phyloP scores from a whole-genome alignment of 2,113 vertebrate species.

The Neoarius graeffei region DNA sequence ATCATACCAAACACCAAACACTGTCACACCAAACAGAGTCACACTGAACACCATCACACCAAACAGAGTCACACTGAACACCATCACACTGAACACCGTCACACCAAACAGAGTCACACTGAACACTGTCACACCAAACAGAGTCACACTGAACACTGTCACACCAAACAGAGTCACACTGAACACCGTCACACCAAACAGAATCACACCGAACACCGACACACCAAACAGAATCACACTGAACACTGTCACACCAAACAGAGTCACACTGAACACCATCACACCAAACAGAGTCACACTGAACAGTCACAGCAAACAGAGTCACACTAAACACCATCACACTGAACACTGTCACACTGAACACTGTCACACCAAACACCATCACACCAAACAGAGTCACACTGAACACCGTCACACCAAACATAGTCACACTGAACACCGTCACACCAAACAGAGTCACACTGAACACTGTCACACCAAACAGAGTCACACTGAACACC shows the following conservation, averaged over 20 bases:
- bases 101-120: too few relatives aligned
- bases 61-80: constrained; percentile 31
- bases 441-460: background rate
- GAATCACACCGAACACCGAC: constrained; percentile 47
- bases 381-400: background rate
- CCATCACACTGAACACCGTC: too few relatives aligned
- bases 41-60: too few relatives aligned
- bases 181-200: too few relatives aligned
- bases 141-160: constrained; percentile 29
- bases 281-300: background rate
- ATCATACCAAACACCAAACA: too few relatives aligned
- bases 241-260: too few relatives aligned
- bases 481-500: constrained; percentile 49
- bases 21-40: too few relatives aligned
- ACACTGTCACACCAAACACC: background rate
- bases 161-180: too few relatives aligned
- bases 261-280: background rate
- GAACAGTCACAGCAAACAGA: constrained; percentile 47
- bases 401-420: constrained; percentile 46
- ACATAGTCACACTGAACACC: too few relatives aligned
- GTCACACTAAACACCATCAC: too few relatives aligned
- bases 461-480: constrained; percentile 15
- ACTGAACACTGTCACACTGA: constrained; percentile 12
- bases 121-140: too few relatives aligned
- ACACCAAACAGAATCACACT: too few relatives aligned